A percentile compares a stretch with the other conserved stretches of the same genome.
Evolutionary conservation across 1,140 invertebrate species (phyloP).

Genomic region (Lepidurus apus): DNA sequence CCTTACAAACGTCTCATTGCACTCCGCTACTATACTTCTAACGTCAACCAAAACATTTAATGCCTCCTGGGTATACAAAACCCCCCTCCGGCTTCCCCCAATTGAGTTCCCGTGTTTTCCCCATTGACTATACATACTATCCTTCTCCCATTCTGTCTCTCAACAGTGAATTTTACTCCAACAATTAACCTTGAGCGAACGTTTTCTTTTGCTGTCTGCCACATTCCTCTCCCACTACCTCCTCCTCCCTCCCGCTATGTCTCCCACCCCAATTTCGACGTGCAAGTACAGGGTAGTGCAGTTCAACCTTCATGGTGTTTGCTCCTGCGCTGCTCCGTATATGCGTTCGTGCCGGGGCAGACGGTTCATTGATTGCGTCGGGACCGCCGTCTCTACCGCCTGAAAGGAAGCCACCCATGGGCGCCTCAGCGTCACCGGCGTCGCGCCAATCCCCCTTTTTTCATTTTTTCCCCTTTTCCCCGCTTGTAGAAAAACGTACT

Average conservation of each 20-base stretch:
- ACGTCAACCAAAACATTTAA: background rate
- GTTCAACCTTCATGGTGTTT: too few species aligned
- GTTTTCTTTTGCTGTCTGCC: background rate
- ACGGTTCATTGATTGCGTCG: constrained; percentile 13
- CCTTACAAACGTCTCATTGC: too few species aligned
- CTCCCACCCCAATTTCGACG: background rate
- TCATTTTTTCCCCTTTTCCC: background rate
- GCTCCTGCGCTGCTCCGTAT: background rate
- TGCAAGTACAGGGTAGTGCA: too few species aligned
- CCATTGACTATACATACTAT: too few species aligned
- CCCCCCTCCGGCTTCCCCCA: background rate
- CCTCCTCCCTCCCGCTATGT: background rate
- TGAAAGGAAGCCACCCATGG: background rate
- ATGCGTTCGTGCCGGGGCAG: background rate
- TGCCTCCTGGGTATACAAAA: background rate
- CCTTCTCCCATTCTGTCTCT: too few species aligned
- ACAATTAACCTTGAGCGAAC: constrained; percentile 24
- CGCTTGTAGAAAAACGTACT: background rate
- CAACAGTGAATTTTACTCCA: background rate
- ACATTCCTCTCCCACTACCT: background rate
- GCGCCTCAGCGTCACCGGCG: constrained; percentile 4
- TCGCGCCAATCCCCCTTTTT: background rate
- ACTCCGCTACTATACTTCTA: too few species aligned
- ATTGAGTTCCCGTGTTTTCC: background rate
- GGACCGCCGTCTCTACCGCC: background rate